These are phyloP conservation scores for Pheosia gnoma DNA, from an alignment of 2,888 invertebrate genomes.

Conservation along the genomic window DNA sequence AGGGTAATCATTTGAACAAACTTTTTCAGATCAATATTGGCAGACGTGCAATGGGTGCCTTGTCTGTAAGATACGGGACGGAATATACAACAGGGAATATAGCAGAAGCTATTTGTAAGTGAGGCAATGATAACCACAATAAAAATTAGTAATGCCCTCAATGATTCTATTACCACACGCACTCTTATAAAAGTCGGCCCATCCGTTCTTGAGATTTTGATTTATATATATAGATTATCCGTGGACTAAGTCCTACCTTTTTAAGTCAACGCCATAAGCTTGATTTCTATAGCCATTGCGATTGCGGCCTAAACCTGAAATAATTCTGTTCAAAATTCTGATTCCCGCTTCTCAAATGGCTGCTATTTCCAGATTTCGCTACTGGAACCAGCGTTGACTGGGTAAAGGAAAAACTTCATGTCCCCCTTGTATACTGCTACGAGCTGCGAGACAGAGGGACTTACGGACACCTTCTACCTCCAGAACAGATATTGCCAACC, in stretches of 20 bases:
- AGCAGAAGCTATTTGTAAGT: conserved; percentile 83
- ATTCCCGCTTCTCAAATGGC: too few relatives aligned
- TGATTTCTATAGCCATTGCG: too few relatives aligned
- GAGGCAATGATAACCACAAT: not conserved
- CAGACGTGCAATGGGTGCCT: conserved; percentile 75
- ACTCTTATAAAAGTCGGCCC: too few relatives aligned
- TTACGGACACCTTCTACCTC: conserved; percentile 88
- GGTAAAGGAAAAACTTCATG: conserved; percentile 86
- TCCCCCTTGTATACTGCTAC: conserved; percentile 87
- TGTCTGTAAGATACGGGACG: conserved; percentile 76
- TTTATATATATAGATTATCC: too few relatives aligned
- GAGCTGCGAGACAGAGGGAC: conserved; percentile 88
- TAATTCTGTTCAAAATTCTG: not conserved
- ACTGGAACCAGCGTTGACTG: conserved; percentile 90
- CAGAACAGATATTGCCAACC: conserved; percentile 86
- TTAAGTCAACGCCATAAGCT: too few relatives aligned
- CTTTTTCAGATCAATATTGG: conserved; percentile 69
- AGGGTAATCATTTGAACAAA: not conserved
- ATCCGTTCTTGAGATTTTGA: too few relatives aligned
- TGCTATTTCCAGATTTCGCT: conserved; percentile 79
- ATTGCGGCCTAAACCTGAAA: not conserved
- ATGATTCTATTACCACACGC: too few relatives aligned
- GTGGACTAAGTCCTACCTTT: too few relatives aligned
- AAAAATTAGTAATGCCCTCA: too few relatives aligned
- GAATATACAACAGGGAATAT: conserved; percentile 80